Percentiles rank a stretch among this genome's conserved stretches.
Evolutionary conservation across 2,113 vertebrate species (phyloP).

Genomic region (Charina bottae): DNA sequence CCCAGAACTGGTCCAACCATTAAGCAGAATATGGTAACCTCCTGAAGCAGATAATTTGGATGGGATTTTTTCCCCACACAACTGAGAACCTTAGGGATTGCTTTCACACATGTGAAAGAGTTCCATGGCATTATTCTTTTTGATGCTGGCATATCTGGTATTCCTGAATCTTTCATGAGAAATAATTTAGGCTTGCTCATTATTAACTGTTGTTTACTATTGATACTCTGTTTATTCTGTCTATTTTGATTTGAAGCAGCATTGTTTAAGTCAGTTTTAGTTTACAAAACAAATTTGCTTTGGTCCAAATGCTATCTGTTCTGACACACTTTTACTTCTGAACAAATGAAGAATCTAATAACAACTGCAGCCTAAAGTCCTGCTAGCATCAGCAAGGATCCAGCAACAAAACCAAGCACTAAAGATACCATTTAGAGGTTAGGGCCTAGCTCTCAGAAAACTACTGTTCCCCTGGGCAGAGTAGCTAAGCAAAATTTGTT

Average conservation of each 20-base stretch:
- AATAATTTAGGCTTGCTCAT: not conserved
- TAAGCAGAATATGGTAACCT: not conserved
- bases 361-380: not conserved
- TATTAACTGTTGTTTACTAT: not conserved
- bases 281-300: not conserved
- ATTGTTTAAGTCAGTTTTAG: not conserved
- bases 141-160: not conserved
- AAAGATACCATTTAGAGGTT: not conserved
- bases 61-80: not conserved
- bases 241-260: not conserved
- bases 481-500: conserved; percentile 56
- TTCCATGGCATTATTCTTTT: not conserved
- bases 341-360: not conserved
- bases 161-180: not conserved
- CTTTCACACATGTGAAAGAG: not conserved
- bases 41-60: not conserved
- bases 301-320: not conserved
- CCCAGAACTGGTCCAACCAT: not conserved
- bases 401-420: not conserved
- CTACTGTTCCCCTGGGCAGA: conserved; percentile 47
- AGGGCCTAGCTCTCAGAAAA: conserved; percentile 40
- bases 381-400: not conserved
- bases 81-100: not conserved
- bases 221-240: not conserved
- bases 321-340: not conserved